Conservation (phyloP, 2,888 invertebrate genomes). For the Homarus gammarus region DNA sequence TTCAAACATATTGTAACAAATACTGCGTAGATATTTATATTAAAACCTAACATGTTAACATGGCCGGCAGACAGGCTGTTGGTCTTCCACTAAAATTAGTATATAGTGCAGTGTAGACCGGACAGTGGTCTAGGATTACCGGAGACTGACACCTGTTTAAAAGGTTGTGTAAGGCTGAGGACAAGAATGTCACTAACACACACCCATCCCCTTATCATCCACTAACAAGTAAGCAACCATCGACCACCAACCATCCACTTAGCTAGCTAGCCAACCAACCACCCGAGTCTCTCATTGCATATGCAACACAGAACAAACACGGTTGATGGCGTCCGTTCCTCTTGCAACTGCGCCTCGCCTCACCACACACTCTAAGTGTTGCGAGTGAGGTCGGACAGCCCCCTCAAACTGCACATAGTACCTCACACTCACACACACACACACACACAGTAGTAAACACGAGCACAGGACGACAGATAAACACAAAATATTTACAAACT, state of each 20-base stretch:
- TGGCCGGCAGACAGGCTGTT: background rate
- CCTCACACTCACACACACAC: no score
- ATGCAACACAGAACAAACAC: slow-evolving; percentile 64
- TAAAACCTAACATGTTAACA: background rate
- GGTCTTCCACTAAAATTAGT: background rate
- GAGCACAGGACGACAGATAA: no score
- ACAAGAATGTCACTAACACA: background rate
- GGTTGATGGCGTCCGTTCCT: slow-evolving; percentile 36
- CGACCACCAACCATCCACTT: slow-evolving; percentile 38
- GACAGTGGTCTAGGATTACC: no score
- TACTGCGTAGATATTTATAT: background rate
- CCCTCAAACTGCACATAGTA: no score
- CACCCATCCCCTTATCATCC: no score
- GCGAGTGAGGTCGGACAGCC: no score
- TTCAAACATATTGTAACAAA: slow-evolving; percentile 24
- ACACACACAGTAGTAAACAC: no score
- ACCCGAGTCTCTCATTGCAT: slow-evolving; percentile 52
- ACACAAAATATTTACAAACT: no score
- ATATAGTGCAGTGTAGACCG: no score
- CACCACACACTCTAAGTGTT: background rate
- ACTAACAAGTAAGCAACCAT: slow-evolving; percentile 22
- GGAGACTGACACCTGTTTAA: no score
- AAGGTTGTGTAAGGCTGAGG: no score
- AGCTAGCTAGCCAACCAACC: slow-evolving; percentile 25
- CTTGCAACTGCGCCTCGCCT: slow-evolving; percentile 2